Evolutionary conservation across 1,140 invertebrate species (phyloP).

Genomic region (Eriosoma lanigerum): DNA sequence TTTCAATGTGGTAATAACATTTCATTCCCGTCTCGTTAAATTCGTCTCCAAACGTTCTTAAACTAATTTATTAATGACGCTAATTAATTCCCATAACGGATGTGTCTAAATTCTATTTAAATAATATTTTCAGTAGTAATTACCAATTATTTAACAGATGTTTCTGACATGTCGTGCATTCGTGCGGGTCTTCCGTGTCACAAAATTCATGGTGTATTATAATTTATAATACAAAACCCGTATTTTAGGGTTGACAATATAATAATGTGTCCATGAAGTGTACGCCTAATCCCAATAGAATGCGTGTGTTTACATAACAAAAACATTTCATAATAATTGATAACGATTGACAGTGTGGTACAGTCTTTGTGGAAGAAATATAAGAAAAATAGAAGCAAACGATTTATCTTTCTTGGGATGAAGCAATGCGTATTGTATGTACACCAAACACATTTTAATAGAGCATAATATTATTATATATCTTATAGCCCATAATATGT

Average conservation of each 20-base stretch:
- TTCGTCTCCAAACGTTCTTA: not conserved
- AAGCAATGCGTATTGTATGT: no score
- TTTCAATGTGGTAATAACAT: no score
- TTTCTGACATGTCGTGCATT: not conserved
- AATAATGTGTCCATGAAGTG: slow-evolving; percentile 19
- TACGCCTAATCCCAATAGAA: slow-evolving; percentile 24
- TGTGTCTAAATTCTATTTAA: not conserved
- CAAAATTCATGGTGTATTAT: slow-evolving; percentile 2
- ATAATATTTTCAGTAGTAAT: not conserved
- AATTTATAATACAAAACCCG: not conserved
- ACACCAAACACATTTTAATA: not conserved
- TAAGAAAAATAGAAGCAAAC: slow-evolving; percentile 4
- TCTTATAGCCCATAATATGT: no score
- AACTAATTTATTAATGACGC: no score
- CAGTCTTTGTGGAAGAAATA: slow-evolving; percentile 7
- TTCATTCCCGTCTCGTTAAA: not conserved
- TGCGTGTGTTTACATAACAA: not conserved
- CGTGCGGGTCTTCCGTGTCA: slow-evolving; percentile 23
- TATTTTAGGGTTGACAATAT: slow-evolving; percentile 38
- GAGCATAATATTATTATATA: no score
- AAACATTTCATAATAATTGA: slow-evolving; percentile 38
- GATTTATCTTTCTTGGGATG: slow-evolving; percentile 12
- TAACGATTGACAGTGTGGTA: slow-evolving; percentile 40
- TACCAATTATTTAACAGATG: not conserved
- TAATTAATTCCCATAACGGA: not conserved